A percentile compares a stretch with the other conserved stretches of the same genome.
Evolutionary conservation across 2,888 invertebrate genomes (phyloP).

Genomic region (Perithous albicinctus): DNA sequence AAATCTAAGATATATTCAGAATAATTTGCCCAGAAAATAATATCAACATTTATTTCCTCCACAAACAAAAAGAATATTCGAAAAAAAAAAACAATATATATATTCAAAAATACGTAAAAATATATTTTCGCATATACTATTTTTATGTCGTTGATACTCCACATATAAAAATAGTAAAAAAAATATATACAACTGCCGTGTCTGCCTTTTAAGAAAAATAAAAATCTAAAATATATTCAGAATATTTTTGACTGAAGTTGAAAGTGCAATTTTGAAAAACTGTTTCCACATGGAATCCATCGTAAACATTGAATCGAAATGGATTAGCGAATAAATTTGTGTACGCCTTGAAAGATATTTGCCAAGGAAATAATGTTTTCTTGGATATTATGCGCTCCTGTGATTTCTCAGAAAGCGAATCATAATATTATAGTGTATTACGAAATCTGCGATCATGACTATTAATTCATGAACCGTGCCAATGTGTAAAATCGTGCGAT

Average conservation of each 20-base stretch:
- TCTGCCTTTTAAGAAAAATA: no score
- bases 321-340: background rate
- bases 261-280: background rate
- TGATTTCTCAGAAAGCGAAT: conserved; percentile 1
- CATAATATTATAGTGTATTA: conserved; percentile 5
- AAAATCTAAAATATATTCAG: background rate
- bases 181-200: no score
- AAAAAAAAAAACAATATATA: no score
- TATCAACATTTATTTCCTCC: background rate
- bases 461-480: background rate
- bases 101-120: no score
- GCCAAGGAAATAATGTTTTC: background rate
- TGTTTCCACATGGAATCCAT: background rate
- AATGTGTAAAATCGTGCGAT: background rate
- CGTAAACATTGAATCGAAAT: background rate
- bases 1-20: no score
- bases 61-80: no score
- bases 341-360: background rate
- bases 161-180: no score
- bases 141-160: no score
- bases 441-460: background rate
- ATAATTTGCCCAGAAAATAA: no score
- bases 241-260: background rate
- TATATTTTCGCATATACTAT: no score
- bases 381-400: background rate